Evolutionary conservation across 1,140 invertebrate genomes (phyloP).

Genomic region (Hormaphis cornu): DNA sequence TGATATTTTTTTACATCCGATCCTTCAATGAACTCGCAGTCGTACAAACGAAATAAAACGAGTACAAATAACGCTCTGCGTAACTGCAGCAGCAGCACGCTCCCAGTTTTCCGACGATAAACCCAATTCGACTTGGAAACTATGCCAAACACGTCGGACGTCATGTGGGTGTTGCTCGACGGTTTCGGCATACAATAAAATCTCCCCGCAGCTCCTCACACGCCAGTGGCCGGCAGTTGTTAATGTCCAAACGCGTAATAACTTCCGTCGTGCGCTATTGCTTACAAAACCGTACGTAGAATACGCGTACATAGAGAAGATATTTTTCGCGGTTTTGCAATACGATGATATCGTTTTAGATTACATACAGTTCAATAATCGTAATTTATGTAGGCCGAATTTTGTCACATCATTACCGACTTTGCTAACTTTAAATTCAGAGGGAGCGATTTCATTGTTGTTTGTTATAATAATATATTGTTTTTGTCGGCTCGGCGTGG

Average conservation of each 20-base stretch:
- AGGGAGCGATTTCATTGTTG: too few relatives aligned
- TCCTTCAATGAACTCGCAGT: slow-evolving; percentile 22
- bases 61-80: slow-evolving; percentile 1
- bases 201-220: neutral
- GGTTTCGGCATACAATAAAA: slow-evolving; percentile 1
- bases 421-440: too few relatives aligned
- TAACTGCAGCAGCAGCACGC: too few relatives aligned
- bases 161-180: slow-evolving; percentile 9
- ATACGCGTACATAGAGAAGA: too few relatives aligned
- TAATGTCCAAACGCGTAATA: neutral
- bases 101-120: neutral
- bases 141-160: neutral
- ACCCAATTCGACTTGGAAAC: slow-evolving; percentile 7
- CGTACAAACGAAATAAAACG: neutral
- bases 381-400: too few relatives aligned
- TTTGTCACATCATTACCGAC: too few relatives aligned
- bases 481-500: too few relatives aligned
- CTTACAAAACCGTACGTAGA: neutral
- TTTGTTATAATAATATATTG: too few relatives aligned
- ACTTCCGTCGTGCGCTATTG: neutral
- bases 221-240: neutral
- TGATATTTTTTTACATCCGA: slow-evolving; percentile 11
- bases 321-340: too few relatives aligned
- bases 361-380: too few relatives aligned
- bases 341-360: too few relatives aligned